Base-by-base conservation (phyloP, 2,888 invertebrate species). In the Dasysyrphus tricinctus region DNA sequence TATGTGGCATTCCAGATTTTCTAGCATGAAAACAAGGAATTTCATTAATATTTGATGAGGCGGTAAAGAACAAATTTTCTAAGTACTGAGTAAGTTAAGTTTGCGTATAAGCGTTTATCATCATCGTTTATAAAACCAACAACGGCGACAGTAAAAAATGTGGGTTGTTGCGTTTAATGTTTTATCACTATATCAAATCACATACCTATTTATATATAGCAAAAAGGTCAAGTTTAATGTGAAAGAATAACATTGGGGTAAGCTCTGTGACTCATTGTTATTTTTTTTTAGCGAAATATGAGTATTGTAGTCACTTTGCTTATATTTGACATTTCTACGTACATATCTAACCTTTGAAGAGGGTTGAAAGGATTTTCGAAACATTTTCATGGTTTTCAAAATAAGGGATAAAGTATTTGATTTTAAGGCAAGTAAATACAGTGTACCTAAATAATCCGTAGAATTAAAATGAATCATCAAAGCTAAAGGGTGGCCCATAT, bases 161-260 rank as follows among this genome's bases (percentile, higher is more conserved):
- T 44, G 1, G n/a, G 32, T 61, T 29, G n/a, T n/a, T 42, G 14
- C 37, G 11, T 37, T 34, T 59, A 34, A 3, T 39, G n/a, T 19
- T 19, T 37, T 32, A 29, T 65, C 65, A 49, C 34, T 65, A 12
- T 8, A 65, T 65, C 34, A 65, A 65, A 65, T 47, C 47, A 14
- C 59, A 37, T 24, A 24, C 24, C 24, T 24, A 24, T 24, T 1
- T 24, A 24, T 24, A 3, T 24, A 39, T 59, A 37, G 19, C 3
- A 39, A 32, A 65, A 65, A 65, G 65, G 47, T 47, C 65, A 65
- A 65, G 65, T 65, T 65, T 34, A 65, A 65, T 42, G 47, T 9
- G 11, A 12, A 32, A 16, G n/a, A 32, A 14, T 8, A 24, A 61
- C 7, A 47, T 32, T 63, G 9, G 19, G 19, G 39, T 19, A 19